phyloP scores from a whole-genome alignment of 2,797 vertebrate genomes.

The Pangasius macronema region DNA sequence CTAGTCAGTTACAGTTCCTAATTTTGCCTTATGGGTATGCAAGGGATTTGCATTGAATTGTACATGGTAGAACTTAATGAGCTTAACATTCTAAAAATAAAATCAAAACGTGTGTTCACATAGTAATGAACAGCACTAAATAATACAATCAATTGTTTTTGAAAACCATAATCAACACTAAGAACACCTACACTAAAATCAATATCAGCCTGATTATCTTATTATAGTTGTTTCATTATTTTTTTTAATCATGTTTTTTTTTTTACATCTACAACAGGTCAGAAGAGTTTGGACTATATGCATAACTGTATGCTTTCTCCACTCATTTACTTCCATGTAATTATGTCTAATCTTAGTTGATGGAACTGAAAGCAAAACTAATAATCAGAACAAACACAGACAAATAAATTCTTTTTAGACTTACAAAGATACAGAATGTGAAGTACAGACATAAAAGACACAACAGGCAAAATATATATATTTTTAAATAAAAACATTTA shows the following conservation, averaged over 20 bases:
- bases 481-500: constrained; percentile 12
- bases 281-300: neutral
- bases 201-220: neutral
- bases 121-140: neutral
- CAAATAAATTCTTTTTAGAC: neutral
- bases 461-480: neutral
- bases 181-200: neutral
- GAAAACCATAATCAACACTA: neutral
- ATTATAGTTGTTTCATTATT: neutral
- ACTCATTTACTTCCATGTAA: neutral
- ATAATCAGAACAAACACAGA: neutral
- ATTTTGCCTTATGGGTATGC: neutral
- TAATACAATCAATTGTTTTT: neutral
- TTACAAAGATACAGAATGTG: neutral
- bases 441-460: neutral
- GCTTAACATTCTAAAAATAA: neutral
- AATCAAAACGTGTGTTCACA: neutral
- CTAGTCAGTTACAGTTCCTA: neutral
- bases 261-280: neutral
- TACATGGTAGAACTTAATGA: neutral
- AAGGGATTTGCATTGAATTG: neutral
- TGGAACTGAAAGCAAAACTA: neutral
- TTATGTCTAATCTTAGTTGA: neutral
- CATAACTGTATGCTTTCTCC: neutral
- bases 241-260: neutral